A percentile compares a stretch with the other conserved stretches of the same genome.
Evolutionary conservation across 2,113 vertebrate genomes (phyloP).

Genomic region (Clarias magur): DNA sequence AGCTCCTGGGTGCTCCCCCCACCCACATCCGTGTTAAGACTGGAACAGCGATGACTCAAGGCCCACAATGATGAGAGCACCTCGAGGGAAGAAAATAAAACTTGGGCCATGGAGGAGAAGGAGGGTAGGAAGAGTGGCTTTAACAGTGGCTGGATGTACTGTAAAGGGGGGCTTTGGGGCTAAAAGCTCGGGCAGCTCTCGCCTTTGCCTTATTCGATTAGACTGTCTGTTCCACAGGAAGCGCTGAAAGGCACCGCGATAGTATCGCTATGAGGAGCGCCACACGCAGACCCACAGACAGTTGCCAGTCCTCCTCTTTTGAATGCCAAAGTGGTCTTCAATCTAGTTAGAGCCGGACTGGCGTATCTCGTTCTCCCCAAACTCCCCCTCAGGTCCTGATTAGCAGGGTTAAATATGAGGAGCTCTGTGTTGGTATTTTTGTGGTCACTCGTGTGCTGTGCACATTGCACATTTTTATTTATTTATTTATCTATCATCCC

Average conservation of each 20-base stretch:
- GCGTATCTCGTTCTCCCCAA: slow-evolving; percentile 52
- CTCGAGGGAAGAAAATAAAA: slow-evolving; percentile 64
- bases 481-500: slow-evolving; percentile 72
- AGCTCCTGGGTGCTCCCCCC: slow-evolving; percentile 61
- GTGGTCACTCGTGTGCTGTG: slow-evolving; percentile 61
- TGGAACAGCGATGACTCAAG: slow-evolving; percentile 77
- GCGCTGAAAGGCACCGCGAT: slow-evolving; percentile 79
- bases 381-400: slow-evolving; percentile 65
- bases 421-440: slow-evolving; percentile 73
- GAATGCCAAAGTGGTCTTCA: slow-evolving; percentile 75
- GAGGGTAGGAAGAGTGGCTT: slow-evolving; percentile 62
- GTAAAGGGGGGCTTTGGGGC: slow-evolving; percentile 51
- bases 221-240: slow-evolving; percentile 74
- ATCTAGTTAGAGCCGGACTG: slow-evolving; percentile 68
- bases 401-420: slow-evolving; percentile 67
- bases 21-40: slow-evolving; percentile 65
- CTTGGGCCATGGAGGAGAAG: background rate
- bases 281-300: slow-evolving; percentile 67
- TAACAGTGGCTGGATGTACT: slow-evolving; percentile 65
- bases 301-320: slow-evolving; percentile 69
- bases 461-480: slow-evolving; percentile 63
- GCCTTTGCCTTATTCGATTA: slow-evolving; percentile 73
- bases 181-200: slow-evolving; percentile 70
- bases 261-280: slow-evolving; percentile 66
- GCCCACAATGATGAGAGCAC: slow-evolving; percentile 61